A percentile compares a stretch with the other conserved stretches of the same genome.
phyloP scores from a whole-genome alignment of 1,140 invertebrate genomes.

The Aphaenogaster rudis region DNA sequence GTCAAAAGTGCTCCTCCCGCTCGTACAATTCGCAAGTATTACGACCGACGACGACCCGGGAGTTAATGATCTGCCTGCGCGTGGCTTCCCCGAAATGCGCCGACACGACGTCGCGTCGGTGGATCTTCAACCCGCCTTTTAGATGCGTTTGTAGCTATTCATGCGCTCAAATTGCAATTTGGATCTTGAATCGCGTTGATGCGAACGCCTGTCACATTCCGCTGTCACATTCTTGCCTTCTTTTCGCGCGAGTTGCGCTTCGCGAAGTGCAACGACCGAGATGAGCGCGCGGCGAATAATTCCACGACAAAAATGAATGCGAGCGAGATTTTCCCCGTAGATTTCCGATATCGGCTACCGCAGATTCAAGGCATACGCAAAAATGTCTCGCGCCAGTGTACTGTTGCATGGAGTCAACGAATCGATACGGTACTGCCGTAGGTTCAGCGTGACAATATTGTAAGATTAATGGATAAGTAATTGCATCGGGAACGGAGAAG shows the following conservation, averaged over 20 bases:
- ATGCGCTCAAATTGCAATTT: conserved; percentile 65
- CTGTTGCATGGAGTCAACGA: background rate
- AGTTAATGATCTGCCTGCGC: conserved; percentile 67
- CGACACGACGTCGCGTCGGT: background rate
- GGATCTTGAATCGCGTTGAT: conserved; percentile 37
- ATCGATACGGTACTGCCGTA: conserved; percentile 18
- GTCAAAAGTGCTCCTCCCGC: background rate
- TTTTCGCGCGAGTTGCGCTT: background rate
- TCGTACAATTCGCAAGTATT: conserved; percentile 37
- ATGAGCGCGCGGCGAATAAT: conserved; percentile 38
- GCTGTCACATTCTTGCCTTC: conserved; percentile 39
- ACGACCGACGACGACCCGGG: conserved; percentile 44
- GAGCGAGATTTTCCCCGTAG: conserved; percentile 13
- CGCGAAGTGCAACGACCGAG: conserved; percentile 33
- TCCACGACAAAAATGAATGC: conserved; percentile 32
- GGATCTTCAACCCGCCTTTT: conserved; percentile 57
- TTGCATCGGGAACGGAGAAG: background rate
- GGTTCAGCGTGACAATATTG: background rate
- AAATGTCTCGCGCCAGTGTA: conserved; percentile 6
- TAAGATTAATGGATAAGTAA: conserved; percentile 52
- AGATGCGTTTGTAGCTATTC: conserved; percentile 45
- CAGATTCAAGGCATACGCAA: background rate
- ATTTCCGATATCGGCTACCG: conserved; percentile 48
- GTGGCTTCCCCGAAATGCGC: conserved; percentile 24
- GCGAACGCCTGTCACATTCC: background rate